A percentile compares a stretch with the other conserved stretches of the same genome.
These are phyloP conservation scores for Orthosia cruda DNA, from an alignment of 2,888 invertebrate genomes.

Conservation along the genomic window DNA sequence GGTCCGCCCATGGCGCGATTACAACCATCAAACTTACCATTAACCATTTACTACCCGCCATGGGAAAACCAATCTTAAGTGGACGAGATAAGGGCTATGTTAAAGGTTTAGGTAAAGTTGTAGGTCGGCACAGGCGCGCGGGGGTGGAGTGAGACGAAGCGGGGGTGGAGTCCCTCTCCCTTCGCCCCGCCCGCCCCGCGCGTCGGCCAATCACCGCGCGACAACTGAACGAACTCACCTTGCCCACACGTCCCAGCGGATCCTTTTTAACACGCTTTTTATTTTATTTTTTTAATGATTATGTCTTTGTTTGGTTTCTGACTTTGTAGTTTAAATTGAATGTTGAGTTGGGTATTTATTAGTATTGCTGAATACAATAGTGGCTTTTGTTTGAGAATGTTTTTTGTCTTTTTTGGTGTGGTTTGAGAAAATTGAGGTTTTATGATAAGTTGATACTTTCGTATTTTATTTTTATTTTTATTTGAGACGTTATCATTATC, in stretches of 20 bases:
- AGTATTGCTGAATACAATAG: conserved; percentile 57
- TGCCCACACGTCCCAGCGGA: conserved; percentile 88
- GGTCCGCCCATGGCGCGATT: conserved; percentile 91
- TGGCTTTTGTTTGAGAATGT: conserved; percentile 56
- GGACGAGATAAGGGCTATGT: conserved; percentile 73
- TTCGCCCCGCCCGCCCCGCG: conserved; percentile 86
- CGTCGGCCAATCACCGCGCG: conserved; percentile 84
- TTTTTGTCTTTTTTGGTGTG: conserved; percentile 31
- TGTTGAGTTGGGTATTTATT: conserved; percentile 61
- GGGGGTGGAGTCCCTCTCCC: conserved; percentile 85
- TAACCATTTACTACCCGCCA: conserved; percentile 70
- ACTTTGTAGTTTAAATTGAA: conserved; percentile 66
- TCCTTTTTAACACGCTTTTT: conserved; percentile 77
- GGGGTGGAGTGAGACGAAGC: conserved; percentile 86
- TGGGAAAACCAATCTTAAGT: conserved; percentile 77
- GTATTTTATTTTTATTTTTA: too few relatives aligned
- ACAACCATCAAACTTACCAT: conserved; percentile 85
- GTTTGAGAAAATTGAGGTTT: conserved; percentile 15
- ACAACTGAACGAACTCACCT: conserved; percentile 87
- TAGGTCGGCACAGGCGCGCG: conserved; percentile 80
- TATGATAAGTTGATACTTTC: conserved; percentile 9
- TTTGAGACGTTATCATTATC: too few relatives aligned
- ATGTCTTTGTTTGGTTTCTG: conserved; percentile 76
- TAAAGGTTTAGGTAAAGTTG: conserved; percentile 81
- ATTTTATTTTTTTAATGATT: conserved; percentile 76